phyloP scores from a whole-genome alignment of 2,113 vertebrate species.

The Oryzias celebensis region DNA sequence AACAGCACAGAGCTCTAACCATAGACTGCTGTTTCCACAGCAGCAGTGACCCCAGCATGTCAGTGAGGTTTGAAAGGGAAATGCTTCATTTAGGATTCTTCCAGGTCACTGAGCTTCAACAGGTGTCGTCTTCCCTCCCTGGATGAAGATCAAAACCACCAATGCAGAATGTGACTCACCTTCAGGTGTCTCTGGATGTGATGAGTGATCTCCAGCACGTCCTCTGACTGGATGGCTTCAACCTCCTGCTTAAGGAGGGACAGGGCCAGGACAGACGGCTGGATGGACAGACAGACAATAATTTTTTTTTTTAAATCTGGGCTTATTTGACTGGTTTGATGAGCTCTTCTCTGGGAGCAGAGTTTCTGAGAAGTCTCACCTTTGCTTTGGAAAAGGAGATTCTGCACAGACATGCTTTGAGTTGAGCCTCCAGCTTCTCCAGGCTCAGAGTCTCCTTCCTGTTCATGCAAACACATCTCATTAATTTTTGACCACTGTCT shows the following conservation, averaged over 20 bases:
- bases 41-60: no score
- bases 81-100: no score
- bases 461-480: slow-evolving; percentile 7
- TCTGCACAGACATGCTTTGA: slow-evolving; percentile 95
- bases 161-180: slow-evolving; percentile 33
- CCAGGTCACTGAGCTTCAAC: neutral
- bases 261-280: slow-evolving; percentile 95
- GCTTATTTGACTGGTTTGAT: neutral
- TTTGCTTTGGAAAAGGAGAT: slow-evolving; percentile 96
- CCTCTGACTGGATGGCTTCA: slow-evolving; percentile 84
- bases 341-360: neutral
- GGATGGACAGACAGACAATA: neutral
- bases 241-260: slow-evolving; percentile 92
- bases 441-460: slow-evolving; percentile 89
- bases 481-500: neutral
- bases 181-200: slow-evolving; percentile 87
- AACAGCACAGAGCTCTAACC: no score
- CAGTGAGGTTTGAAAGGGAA: no score
- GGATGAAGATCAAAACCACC: neutral
- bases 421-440: slow-evolving; percentile 94
- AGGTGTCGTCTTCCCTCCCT: neutral
- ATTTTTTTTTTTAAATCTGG: no score
- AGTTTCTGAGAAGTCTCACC: slow-evolving; percentile 73
- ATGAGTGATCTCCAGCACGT: slow-evolving; percentile 86
- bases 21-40: no score